Base-by-base conservation (phyloP, 2,888 invertebrate species). In the Lasioglossum oenotherae region DNA sequence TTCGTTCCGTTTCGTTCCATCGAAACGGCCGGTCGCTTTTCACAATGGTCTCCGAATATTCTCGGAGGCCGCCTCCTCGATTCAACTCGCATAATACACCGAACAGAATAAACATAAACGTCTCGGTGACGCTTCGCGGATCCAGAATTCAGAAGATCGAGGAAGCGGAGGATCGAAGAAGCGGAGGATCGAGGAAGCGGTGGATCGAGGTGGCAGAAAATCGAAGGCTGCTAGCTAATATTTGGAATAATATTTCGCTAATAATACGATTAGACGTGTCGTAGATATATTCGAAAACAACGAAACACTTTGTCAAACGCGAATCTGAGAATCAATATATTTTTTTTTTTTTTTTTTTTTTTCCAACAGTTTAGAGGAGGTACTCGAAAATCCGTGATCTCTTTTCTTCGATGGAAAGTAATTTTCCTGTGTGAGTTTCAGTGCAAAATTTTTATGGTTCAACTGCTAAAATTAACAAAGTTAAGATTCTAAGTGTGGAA, bases 71-170 rank as follows among this genome's bases (percentile, higher is more conserved):
- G 64, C 74, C 79, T 79, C 53, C 78, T 67, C 81, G 81, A 86
- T 86, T 75, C 75, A 84, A 46, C 72, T 49, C 72, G 76, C 74
- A 80, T 80, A 78, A 71, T 71, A 46, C 41, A 35, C 12, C 67
- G 35, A 71, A 80, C 75, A 53, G 67, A 84, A 72, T 75, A 75
- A 83, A 75, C 60, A 76, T 64, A 64, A 73, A 74, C 31, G 53
- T n/a, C 57, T 14, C 57, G 27, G n/a, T 4, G 57, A 12, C n/a
- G 49, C 5, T 49, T 49, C 49, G 49, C 49, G 49, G 49, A 14
- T 16, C 16, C 16, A 16, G 46, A 46, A 46, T 46, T 46, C 46
- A 4, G 46, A 16, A 16, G 46, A 46, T 46, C 46, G 46, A 16
- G 46, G 16, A 44, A 27, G 46, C 23, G 5, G 4, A 53, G 35